Base-by-base conservation (phyloP, 2,888 invertebrate genomes). In the Trimorus sp. region DNA sequence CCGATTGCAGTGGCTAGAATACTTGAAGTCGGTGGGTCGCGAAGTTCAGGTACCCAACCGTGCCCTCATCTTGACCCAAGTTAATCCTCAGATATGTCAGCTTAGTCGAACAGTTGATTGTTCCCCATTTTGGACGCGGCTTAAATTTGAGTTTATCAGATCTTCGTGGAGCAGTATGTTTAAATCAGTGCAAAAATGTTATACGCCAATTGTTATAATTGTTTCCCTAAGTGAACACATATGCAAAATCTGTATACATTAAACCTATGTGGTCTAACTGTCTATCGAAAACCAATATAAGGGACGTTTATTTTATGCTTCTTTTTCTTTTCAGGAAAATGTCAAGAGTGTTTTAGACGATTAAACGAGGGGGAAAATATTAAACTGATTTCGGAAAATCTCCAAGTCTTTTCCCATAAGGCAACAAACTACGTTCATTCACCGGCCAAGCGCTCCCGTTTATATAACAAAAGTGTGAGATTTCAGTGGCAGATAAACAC, bases 31-130 rank as follows among this genome's bases (percentile, higher is more conserved):
- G 73, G 26, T 77, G 45, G 69, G 66, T 65, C 56, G 70, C 74
- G 45, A 37, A 84, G 79, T 85, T 88, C 89, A 89, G 89, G 89
- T 89, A 89, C 84, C 85, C 76, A 68, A 70, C 80, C 71, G 38
- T 70, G 59, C 84, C 60, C 77, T 73, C 77, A 69, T 78, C 76
- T 78, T 82, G 26, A 49, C 51, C 70, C 38, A 62, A 66, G 53
- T 63, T 84, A 83, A 84, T 84, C 82, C 80, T 11, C 58, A 65
- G 73, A 78, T 73, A 78, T 69, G 77, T 77, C 77, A 74, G 65
- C 73, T 83, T 80, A 76, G 80, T 60, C 48, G 54, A 76, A 66
- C 42, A 54, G 56, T 66, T 71, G 70, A 81, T 81, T 65, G 51
- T 79, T 62, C 60, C 42, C 9, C 12, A 53, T 51, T 71, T 68